Evolutionary conservation across 2,113 vertebrate genomes (phyloP).

Genomic region (Amphiprion percula): DNA sequence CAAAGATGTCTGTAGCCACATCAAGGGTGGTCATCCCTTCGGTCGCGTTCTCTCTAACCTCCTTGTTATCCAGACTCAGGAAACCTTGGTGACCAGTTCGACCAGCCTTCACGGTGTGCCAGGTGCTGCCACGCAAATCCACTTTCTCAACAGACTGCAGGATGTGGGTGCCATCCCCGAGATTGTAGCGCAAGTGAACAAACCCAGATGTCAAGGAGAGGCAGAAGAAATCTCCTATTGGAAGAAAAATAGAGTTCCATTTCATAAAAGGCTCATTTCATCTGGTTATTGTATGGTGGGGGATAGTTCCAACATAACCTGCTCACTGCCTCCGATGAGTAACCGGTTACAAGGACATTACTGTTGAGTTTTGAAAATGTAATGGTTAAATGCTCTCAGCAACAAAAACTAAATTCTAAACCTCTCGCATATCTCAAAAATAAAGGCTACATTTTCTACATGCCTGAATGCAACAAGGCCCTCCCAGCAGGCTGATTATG

Average conservation of each 20-base stretch:
- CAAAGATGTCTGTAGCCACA: conserved; percentile 84
- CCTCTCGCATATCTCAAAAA: neutral
- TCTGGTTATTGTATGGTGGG: neutral
- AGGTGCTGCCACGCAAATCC: conserved; percentile 70
- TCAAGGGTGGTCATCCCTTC: conserved; percentile 86
- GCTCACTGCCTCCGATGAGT: neutral
- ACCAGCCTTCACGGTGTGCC: conserved; percentile 86
- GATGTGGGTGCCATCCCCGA: conserved; percentile 84
- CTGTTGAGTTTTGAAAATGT: neutral
- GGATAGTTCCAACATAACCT: neutral
- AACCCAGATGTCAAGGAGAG: conserved; percentile 86
- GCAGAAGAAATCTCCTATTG: conserved; percentile 91
- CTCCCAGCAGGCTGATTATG: neutral
- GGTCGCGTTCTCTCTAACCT: conserved; percentile 69
- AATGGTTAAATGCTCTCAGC: neutral
- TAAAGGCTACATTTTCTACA: neutral
- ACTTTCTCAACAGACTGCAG: conserved; percentile 80
- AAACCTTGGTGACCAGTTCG: conserved; percentile 85
- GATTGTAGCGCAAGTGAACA: conserved; percentile 88
- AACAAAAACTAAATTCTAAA: neutral
- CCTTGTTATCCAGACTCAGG: conserved; percentile 83
- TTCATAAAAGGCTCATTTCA: neutral
- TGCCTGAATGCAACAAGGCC: neutral
- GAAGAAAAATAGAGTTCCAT: conserved; percentile 6
- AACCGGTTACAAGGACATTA: neutral